Evolutionary conservation across 1,140 invertebrate genomes (phyloP), one percentile per base, ranked within the genome.

Genomic region (Solenopsis invicta): DNA sequence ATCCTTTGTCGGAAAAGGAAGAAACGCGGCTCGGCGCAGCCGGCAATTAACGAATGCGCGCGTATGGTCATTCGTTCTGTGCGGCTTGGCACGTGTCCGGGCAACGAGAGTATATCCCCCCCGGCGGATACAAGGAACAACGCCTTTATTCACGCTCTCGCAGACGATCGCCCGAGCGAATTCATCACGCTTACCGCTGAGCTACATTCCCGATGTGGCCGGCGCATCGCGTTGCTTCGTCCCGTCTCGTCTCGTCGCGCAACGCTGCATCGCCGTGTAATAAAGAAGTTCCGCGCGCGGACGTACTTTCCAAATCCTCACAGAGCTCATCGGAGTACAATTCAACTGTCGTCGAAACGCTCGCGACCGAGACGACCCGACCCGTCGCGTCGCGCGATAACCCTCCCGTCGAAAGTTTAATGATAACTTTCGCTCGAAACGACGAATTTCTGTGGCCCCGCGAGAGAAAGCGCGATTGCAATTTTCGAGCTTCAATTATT

Each of bases 71-170:
- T 86, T 86, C 77, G 71, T 74, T 90, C 41, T 80, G 48, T 74
- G 64, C n/a, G 59, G 59, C 52, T 59, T 67, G 64, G 54, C 24
- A 75, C 78, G 59, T 74, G 77, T 74, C 89, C 88, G 89, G 48
- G 86, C 90, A 88, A 90, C 18, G 24, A 69, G 89, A 61, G 89
- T 90, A 88, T 89, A 88, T 89, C 59, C n/a, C 75, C 72, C 87
- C 29, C 85, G 56, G 85, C 87, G 85, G 84, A 85, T 88, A 92
- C 77, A 77, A 56, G 67, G 4, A 24, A 16, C 87, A 67, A 88
- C 90, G 85, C 41, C 91, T 89, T 91, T 92, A 90, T 94, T 94
- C 91, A 94, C 93, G 92, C 93, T 94, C 93, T 94, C 93, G 88
- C 93, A 92, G 86, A 86, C 90, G 93, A 71, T 71, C 50, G 48